Base-by-base conservation (phyloP, 2,797 vertebrate genomes). In the Propithecus perrieri region DNA sequence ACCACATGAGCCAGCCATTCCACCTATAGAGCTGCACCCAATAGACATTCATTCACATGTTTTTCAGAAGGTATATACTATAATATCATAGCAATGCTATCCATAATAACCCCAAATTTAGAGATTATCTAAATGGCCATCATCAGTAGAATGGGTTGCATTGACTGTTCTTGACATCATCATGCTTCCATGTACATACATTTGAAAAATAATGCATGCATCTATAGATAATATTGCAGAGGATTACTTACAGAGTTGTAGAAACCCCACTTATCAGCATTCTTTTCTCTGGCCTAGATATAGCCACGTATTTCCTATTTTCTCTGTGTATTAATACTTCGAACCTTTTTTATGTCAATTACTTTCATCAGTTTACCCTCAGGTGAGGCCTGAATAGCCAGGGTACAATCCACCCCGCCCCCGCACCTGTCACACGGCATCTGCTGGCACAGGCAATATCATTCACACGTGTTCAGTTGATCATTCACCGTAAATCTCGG, bases 51-150 rank as follows among this genome's bases (percentile, higher is more conserved):
- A 87, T 43, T 43, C 43, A 74, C 12, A 0, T 30, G 15, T 79
- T 87, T 69, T 43, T 74, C 75, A 74, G 80, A 75, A 94, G 65
- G 75, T n/a, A n/a, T 38, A 26, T 22, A 55, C 41, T 79, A 4
- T 30, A 46, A 33, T 22, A 46, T 67, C 76, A 43, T 0, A 71
- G 20, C 63, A 88, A 63, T 4, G 13, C 18, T 63, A 13, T 38
- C 26, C 30, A 46, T 38, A 57, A 50, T 57, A 50, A 81, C n/a
- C 41, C 4, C 38, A 67, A 75, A 81, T 4, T 57, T 57, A 35
- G 80, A 59, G 72, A 89, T 65, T 50, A 30, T 38, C 18, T 59
- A 88, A 89, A 91, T 38, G 24, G 9, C 38, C 20, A 8, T 67
- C n/a, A 22, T 35, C 1, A 72, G 38, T 50, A 46, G 11, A 50